phyloP scores from a whole-genome alignment of 2,113 vertebrate species.

The Danionella cerebrum region DNA sequence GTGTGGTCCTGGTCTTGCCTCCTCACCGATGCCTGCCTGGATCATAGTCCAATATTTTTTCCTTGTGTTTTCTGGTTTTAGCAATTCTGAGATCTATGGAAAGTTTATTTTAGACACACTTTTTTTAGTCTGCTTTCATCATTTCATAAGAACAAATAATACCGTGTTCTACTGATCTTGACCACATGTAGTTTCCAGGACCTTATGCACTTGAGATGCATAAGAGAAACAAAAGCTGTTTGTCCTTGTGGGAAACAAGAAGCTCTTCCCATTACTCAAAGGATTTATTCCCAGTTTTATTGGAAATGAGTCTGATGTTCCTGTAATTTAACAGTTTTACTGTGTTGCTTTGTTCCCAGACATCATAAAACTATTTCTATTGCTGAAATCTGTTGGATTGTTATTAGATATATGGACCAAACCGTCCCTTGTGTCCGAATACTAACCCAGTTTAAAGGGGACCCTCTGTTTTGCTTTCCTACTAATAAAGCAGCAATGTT shows the following conservation, averaged over 20 bases:
- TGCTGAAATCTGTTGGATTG: neutral
- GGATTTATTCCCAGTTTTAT: conserved; percentile 30
- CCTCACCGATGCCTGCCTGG: too few relatives aligned
- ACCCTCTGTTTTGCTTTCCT: too few relatives aligned
- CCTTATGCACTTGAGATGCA: conserved; percentile 56
- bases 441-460: too few relatives aligned
- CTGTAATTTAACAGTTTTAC: neutral
- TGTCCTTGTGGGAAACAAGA: conserved; percentile 54
- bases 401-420: neutral
- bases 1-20: too few relatives aligned
- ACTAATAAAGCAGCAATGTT: too few relatives aligned
- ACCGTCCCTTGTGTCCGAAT: neutral
- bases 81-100: too few relatives aligned
- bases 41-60: too few relatives aligned
- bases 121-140: conserved; percentile 55
- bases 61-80: too few relatives aligned
- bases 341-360: neutral
- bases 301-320: conserved; percentile 12
- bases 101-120: too few relatives aligned
- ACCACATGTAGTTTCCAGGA: conserved; percentile 62
- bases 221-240: conserved; percentile 66
- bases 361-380: neutral
- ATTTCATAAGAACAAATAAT: too few relatives aligned
- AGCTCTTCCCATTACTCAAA: conserved; percentile 33
- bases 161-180: conserved; percentile 65